Conservation (phyloP, 2,888 invertebrate species). For the Himalopsyche kuldschensis region DNA sequence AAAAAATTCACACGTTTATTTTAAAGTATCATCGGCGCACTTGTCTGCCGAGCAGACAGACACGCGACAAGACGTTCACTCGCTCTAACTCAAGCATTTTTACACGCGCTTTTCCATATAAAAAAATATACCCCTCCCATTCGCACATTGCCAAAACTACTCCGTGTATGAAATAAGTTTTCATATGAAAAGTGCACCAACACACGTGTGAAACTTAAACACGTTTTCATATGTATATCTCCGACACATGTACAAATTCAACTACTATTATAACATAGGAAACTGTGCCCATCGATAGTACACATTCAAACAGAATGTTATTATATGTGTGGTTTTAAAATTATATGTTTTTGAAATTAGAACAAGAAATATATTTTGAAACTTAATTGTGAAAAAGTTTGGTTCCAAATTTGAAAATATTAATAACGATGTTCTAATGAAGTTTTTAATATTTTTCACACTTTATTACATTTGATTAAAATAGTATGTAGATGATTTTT, state of each 20-base stretch:
- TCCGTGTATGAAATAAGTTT: background rate
- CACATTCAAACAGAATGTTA: background rate
- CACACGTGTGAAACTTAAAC: background rate
- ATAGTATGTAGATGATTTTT: too few relatives aligned
- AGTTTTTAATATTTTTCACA: too few relatives aligned
- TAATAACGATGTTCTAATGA: background rate
- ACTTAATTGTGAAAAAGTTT: too few relatives aligned
- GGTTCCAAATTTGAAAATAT: background rate
- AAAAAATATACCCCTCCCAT: background rate
- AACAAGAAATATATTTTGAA: background rate
- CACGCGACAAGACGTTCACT: constrained; percentile 17
- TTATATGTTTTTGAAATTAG: background rate
- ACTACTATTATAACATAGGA: background rate
- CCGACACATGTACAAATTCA: background rate
- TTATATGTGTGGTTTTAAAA: background rate
- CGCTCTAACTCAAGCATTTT: constrained; percentile 7
- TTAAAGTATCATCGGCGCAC: background rate
- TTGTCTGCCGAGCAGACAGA: constrained; percentile 2
- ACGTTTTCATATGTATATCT: background rate
- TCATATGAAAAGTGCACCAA: background rate
- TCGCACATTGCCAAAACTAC: background rate
- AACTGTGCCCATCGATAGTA: background rate
- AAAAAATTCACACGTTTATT: background rate
- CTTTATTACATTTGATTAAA: too few relatives aligned
- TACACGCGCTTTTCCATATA: background rate